Base-by-base conservation (phyloP, 2,888 invertebrate genomes). In the Adela reaumurella region DNA sequence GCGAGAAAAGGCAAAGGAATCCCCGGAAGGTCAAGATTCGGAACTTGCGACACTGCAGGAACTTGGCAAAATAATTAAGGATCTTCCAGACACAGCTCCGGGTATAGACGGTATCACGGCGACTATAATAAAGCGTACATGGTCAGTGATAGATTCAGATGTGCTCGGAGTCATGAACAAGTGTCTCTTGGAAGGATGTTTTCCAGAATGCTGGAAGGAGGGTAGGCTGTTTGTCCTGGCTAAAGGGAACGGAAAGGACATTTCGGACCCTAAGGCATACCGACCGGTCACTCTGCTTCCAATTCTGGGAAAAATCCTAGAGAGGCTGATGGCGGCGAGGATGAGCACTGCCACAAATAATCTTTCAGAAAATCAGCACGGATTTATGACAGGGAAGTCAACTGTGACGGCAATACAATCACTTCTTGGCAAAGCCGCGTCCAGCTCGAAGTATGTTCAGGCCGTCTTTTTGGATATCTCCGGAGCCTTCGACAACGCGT, bases 271-370 rank as follows among this genome's bases (percentile, higher is more conserved):
- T 3, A 35, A 35, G n/a, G 35, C 35, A 3, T 35, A 35, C n/a
- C 4, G 4, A 11, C 35, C 35, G 11, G 11, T 35, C 35, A 35
- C 35, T 24, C 49, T 64, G 0, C 56, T 63, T 1, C 50, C 61
- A 0, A 51, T 60, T 0, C 35, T 64, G 3, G 61, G 61, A 0
- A 64, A 65, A 16, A 17, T 63, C 0, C 41, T 62, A 0, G 63
- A 64, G 16, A 51, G 58, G 0, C 50, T 60, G 0, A 50, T 63
- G 0, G 2, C 61, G 0, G 0, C 0, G 0, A 53, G 60, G n/a
- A 56, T 61, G 0, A 56, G 60, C 1, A 6, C 2, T 1, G 52
- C 42, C 1, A 18, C 2, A 3, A 17, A 50, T 0, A 43, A 50
- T 0, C 46, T 58, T 0, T 59, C 59, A 0, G 16, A 24, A 0